These are phyloP conservation scores for Adelosebastes latens DNA, from an alignment of 2,797 vertebrate species.

Conservation along the genomic window DNA sequence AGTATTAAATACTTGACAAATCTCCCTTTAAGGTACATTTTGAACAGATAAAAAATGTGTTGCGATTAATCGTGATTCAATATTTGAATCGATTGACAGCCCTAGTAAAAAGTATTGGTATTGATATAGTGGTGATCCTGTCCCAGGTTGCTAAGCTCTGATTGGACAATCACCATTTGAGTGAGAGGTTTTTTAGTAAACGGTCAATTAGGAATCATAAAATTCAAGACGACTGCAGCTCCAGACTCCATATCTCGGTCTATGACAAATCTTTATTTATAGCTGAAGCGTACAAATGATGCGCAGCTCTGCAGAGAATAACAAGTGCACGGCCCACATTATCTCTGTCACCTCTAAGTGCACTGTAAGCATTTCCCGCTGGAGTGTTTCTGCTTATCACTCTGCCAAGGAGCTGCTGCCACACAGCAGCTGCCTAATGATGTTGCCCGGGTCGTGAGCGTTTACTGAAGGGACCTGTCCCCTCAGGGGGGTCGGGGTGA, in stretches of 20 bases:
- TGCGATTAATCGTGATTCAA: too few relatives aligned
- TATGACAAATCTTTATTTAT: conserved; percentile 52
- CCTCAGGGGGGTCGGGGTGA: conserved; percentile 59
- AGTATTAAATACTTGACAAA: too few relatives aligned
- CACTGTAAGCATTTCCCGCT: conserved; percentile 60
- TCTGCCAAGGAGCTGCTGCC: conserved; percentile 37
- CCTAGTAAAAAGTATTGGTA: too few relatives aligned
- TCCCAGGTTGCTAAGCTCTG: background rate
- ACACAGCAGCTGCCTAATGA: conserved; percentile 70
- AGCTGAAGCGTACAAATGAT: conserved; percentile 44
- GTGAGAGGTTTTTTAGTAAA: background rate
- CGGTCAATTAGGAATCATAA: conserved; percentile 19
- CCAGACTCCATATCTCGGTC: background rate
- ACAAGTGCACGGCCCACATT: conserved; percentile 56
- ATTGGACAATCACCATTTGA: background rate
- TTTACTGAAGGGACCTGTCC: conserved; percentile 63
- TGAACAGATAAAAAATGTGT: too few relatives aligned
- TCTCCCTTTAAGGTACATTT: too few relatives aligned
- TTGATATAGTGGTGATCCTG: too few relatives aligned
- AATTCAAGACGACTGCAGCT: background rate
- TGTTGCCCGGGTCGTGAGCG: conserved; percentile 55
- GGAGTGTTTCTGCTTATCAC: conserved; percentile 59
- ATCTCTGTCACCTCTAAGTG: conserved; percentile 61
- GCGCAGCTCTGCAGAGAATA: conserved; percentile 52
- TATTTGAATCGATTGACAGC: too few relatives aligned